Evolutionary conservation across 2,888 invertebrate species (phyloP), one percentile per base, ranked within the genome.

Genomic region (Diadegma fenestrale): DNA sequence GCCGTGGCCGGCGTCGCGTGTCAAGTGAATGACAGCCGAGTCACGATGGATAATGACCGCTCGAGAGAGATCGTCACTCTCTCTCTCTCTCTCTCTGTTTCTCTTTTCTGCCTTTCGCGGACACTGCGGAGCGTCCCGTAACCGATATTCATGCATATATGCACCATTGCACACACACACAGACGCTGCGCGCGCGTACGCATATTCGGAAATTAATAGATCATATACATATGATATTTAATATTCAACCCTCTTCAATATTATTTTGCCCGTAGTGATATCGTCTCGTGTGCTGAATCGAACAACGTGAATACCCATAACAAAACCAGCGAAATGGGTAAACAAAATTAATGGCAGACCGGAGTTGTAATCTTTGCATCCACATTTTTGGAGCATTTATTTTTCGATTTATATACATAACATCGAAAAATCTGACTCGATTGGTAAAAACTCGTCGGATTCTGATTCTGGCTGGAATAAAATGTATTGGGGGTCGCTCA

Each of bases 21-120:
- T 85, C 85, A 85, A 85, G 85, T 82, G 82, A 85, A 85, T 82
- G 85, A 85, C 82, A 82, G 85, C 82, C 80, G 85, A 82, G 85
- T 85, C 85, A 82, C 80, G 85, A 85, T 80, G 85, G 85, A 85
- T 85, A 85, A 85, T 85, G 85, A 85, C 85, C 82, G 77, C 72
- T 30, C 64, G 51, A 63, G 80, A 64, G 64, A 61, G 30, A 45
- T 41, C 51, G 30, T 45, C 19, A 45, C 19, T 71, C 26, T 19
- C 61, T 69, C 45, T 58, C 61, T 30, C 17, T 33, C 75, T 69
- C 79, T 66, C 54, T 76, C n/a, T 64, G 33, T 71, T 64, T 54
- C 77, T 73, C 30, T 26, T 58, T 58, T 26, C 54, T 71, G 41
- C 26, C 48, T n/a, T 5, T n/a, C 33, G 33, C 14, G 14, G 26